A percentile compares a stretch with the other conserved stretches of the same genome.
Conservation (phyloP, 2,797 vertebrate species). For the Sorex maritimensis region DNA sequence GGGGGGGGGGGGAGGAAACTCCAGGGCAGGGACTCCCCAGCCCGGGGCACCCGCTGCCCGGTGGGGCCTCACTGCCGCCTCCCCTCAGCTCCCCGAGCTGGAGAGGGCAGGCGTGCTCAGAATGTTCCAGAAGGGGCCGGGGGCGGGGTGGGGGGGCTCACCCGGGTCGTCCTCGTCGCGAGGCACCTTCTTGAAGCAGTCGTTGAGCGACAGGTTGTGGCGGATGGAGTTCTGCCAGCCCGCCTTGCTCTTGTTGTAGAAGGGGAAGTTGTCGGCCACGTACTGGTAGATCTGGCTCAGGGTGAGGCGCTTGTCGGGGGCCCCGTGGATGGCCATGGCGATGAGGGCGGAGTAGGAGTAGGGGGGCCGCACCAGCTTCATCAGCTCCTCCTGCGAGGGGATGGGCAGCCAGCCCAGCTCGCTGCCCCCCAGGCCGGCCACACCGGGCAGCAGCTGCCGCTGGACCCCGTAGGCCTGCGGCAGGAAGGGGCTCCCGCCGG, state of each 20-base stretch:
- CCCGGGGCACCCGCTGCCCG: too few species aligned
- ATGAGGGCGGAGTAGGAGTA: constrained; percentile 98
- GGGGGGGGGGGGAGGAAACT: too few species aligned
- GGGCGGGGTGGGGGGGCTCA: constrained; percentile 82
- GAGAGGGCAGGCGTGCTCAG: rapidly evolving
- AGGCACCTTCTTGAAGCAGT: constrained; percentile 96
- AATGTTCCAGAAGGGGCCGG: background rate
- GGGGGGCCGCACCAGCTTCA: constrained; percentile 95
- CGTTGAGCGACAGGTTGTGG: constrained; percentile 97
- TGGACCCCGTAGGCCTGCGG: constrained; percentile 95
- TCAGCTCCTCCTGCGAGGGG: constrained; percentile 95
- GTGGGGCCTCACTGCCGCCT: too few species aligned
- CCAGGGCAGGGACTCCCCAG: too few species aligned
- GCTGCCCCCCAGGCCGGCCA: constrained; percentile 91
- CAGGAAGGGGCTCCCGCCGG: constrained; percentile 93
- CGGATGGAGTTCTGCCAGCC: constrained; percentile 98
- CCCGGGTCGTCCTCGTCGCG: constrained; percentile 95
- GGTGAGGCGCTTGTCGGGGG: constrained; percentile 94
- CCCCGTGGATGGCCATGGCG: constrained; percentile 97
- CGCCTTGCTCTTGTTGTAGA: constrained; percentile 96
- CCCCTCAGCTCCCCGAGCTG: background rate
- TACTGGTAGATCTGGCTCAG: constrained; percentile 98
- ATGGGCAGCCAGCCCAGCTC: constrained; percentile 96
- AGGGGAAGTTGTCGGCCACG: constrained; percentile 96
- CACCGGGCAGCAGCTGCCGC: constrained; percentile 95